phyloP scores from a whole-genome alignment of 2,113 vertebrate species.

The Microcebus jonahi region DNA sequence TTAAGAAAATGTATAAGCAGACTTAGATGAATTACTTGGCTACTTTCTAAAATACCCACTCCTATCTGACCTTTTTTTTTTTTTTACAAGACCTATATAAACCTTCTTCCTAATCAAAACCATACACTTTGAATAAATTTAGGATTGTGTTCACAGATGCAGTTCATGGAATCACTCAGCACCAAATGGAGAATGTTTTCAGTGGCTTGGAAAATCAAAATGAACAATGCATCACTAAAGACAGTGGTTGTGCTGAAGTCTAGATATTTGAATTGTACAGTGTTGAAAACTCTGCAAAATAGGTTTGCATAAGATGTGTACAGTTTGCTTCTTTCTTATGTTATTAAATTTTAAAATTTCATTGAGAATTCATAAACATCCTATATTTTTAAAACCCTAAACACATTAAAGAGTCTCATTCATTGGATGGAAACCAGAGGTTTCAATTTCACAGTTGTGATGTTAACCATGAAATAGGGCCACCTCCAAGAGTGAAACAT shows the following conservation, averaged over 20 bases:
- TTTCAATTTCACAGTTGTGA: not conserved
- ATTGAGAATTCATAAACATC: conserved; percentile 1
- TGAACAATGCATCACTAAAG: not conserved
- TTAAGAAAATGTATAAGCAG: not conserved
- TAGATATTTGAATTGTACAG: not conserved
- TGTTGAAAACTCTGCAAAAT: not conserved
- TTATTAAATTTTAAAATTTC: conserved; percentile 3
- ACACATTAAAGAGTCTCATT: not conserved
- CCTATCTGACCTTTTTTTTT: not conserved
- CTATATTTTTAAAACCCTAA: not conserved
- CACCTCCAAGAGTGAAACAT: not conserved
- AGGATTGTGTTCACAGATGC: not conserved
- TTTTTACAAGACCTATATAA: not conserved
- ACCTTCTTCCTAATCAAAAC: conserved; percentile 16
- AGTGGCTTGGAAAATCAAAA: conserved; percentile 20
- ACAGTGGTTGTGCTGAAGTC: not conserved
- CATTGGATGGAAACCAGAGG: not conserved
- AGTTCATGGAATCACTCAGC: not conserved
- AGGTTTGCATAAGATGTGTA: not conserved
- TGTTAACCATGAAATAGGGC: not conserved
- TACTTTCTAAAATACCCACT: not conserved
- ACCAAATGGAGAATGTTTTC: not conserved
- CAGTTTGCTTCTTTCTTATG: not conserved
- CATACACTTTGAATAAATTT: not conserved
- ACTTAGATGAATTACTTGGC: not conserved